Conservation (phyloP, 2,888 invertebrate genomes). For the Disparrhopalites patrizii region DNA sequence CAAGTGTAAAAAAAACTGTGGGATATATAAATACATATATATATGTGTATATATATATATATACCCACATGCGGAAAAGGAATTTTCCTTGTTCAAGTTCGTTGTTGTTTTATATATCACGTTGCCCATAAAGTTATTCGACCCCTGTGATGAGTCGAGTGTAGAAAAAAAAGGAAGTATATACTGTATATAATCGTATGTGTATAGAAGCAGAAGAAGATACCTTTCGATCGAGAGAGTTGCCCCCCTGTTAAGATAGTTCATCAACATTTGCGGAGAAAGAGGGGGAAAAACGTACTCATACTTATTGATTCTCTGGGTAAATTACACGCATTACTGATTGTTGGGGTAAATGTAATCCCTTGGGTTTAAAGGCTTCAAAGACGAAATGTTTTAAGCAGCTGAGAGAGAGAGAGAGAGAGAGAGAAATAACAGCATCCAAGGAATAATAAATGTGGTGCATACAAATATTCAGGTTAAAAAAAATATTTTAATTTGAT, state of each 20-base stretch:
- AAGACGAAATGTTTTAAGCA: neutral
- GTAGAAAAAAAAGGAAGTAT: no score
- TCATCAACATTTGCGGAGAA: conserved; percentile 1
- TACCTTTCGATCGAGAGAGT: no score
- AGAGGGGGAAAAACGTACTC: neutral
- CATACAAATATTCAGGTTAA: conserved; percentile 7
- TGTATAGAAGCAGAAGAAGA: no score
- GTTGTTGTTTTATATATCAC: no score
- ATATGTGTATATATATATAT: neutral
- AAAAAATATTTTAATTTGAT: no score
- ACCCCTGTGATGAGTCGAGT: no score
- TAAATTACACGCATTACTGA: neutral
- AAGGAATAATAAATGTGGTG: neutral
- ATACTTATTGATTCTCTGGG: neutral
- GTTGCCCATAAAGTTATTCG: no score
- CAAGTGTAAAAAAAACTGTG: no score
- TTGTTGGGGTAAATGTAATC: conserved; percentile 1
- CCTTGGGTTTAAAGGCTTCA: neutral
- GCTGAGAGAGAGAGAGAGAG: neutral
- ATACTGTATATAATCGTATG: no score
- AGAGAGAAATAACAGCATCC: neutral
- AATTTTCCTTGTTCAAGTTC: no score
- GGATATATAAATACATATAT: neutral
- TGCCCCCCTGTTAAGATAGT: neutral
- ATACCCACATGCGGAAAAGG: neutral